Conservation (phyloP, 2,113 vertebrate species). For the Vireo altiloquus region DNA sequence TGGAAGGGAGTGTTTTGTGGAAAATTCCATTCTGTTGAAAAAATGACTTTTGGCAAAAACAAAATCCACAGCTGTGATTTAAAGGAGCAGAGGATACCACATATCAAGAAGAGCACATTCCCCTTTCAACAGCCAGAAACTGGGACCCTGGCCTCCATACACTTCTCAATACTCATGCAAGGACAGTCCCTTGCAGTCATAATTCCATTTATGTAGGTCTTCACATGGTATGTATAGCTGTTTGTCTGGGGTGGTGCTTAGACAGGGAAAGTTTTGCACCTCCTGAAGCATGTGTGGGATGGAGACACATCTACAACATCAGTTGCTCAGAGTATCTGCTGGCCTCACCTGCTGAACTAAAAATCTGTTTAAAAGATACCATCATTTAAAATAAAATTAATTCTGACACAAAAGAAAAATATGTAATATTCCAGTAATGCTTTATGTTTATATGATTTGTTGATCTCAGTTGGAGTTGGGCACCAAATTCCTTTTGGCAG, state of each 20-base stretch:
- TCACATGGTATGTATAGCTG: not conserved
- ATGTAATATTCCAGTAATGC: rapidly evolving
- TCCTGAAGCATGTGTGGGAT: not conserved
- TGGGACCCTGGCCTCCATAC: not conserved
- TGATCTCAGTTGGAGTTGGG: not conserved
- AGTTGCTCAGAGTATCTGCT: not conserved
- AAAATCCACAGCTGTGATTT: not conserved
- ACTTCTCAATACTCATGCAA: not conserved
- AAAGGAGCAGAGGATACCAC: not conserved
- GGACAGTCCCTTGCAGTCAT: not conserved
- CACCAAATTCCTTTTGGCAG: not conserved
- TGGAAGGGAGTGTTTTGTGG: not conserved
- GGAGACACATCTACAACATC: not conserved
- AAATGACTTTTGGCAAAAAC: not conserved
- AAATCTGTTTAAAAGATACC: not conserved
- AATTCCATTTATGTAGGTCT: not conserved
- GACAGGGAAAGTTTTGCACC: rapidly evolving
- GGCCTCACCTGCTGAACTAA: not conserved
- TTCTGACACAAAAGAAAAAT: not conserved
- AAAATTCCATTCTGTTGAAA: not conserved
- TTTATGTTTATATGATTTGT: not conserved
- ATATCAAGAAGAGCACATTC: not conserved
- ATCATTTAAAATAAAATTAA: not conserved
- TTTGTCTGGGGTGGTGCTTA: not conserved
- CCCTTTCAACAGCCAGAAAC: not conserved